Evolutionary conservation across 1,140 invertebrate species (phyloP), one percentile per base, ranked within the genome.

Genomic region (Conus betulinus): DNA sequence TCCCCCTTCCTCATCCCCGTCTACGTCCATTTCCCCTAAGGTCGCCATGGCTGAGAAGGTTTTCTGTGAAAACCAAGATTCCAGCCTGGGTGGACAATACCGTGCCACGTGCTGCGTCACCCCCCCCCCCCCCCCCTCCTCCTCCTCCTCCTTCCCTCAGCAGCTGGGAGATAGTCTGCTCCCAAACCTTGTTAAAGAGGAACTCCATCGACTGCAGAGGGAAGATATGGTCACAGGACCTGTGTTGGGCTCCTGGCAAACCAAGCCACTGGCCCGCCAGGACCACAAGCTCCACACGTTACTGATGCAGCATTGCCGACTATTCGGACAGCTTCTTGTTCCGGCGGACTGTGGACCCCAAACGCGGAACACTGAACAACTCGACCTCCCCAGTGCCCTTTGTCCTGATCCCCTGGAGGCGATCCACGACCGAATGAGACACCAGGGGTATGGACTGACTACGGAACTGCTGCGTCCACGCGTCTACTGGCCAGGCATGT

Each of bases 401-500:
- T 52, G 82, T 25, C 83, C 88, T 17, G 81, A 87, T 71, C 88
- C 90, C 11, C n/a, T 91, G 20, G 67, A 60, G 23, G 39, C 39
- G 8, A 39, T 88, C 15, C 91, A 91, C 74, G 86, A 91, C 84
- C 23, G 78, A 5, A 53, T 63, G 27, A 90, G 90, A 55, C 91
- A 91, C 85, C 90, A 88, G 85, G 88, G 90, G 4, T 63, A 60
- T 57, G 86, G 89, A 79, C 5, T 89, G 11, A 91, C 90, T 17
- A 25, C 86, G 51, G 85, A 71, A 15, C 78, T 85, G 20, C 51
- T 91, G 11, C 53, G 87, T 25, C 51, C 85, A 39, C 60, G 85
- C 51, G 84, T 63, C 87, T 91, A 88, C 63, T 52, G 17, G 82
- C 71, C 53, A 55, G n/a, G n/a, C n/a, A n/a, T n/a, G n/a, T n/a